Evolutionary conservation across 2,113 vertebrate genomes (phyloP), one percentile per base, ranked within the genome.

Genomic region (Alectura lathami): DNA sequence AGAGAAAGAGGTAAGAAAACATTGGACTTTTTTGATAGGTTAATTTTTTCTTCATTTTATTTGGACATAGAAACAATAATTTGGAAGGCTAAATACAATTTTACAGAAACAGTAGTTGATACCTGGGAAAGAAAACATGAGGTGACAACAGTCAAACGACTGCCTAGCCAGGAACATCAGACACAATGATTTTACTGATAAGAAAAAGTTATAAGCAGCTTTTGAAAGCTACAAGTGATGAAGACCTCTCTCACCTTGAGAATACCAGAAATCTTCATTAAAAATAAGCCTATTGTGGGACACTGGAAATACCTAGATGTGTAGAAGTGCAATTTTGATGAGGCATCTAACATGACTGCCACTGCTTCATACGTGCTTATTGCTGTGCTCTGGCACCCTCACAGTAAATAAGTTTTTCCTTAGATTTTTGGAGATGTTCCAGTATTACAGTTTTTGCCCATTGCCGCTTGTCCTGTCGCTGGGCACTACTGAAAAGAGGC

Each of bases 11-110:
- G 26, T 13, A 42, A 56, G 30, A 56, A 69, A 50, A 6, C 9
- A 59, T 51, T 42, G 6, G 3, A 13, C 0, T 32, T 84, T 69
- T 32, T 53, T n/a, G 3, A 45, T 67, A 3, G 32, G 9, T 1
- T 4, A 53, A 38, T 7, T 1, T 11, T 40, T 59, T 32, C 2
- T 9, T 3, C 2, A 11, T 18, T 9, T 21, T 4, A 51, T 36
- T 26, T 57, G 6, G 6, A 9, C 4, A 9, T 40, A 75, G 9
- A 45, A 75, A 38, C 2, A 1, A 3, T 53, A 40, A 36, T 56
- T 70, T 63, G 13, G 12, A 83, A 90, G 76, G n/a, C 8, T 45
- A 59, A 78, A n/a, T 9, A 64, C 5, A 72, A 73, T 86, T 77
- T 76, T 18, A 32, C 4, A 81, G 3, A 78, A 73, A 77, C 68